Conservation (phyloP, 53 echinoderm and acorn worm species). For the Temnopleurus reevesii region DNA sequence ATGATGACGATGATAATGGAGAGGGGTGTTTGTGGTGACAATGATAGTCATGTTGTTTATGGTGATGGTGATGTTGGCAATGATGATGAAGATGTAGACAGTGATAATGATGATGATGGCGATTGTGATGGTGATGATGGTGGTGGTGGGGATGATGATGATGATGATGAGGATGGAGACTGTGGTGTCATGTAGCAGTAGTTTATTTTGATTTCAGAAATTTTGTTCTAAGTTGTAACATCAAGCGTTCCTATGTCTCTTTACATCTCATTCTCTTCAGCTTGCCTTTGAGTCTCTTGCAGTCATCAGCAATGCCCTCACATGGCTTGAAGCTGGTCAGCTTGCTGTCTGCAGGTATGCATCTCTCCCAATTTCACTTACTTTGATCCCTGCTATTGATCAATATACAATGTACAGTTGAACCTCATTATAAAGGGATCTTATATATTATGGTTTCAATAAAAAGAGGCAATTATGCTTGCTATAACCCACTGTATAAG, state of each 20-base stretch:
- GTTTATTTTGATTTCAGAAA: no score
- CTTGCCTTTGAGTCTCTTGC: conserved; percentile 98
- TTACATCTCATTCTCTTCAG: conserved; percentile 45
- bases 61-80: neutral
- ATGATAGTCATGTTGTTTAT: neutral
- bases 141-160: neutral
- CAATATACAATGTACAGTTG: no score
- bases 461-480: no score
- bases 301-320: conserved; percentile 96
- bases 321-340: conserved; percentile 98
- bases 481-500: no score
- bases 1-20: neutral
- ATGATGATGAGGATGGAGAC: neutral
- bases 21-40: neutral
- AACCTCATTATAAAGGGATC: no score
- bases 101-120: neutral
- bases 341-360: conserved; percentile 94
- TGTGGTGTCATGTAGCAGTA: no score
- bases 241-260: neutral
- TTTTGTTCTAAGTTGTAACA: neutral
- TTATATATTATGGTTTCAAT: no score
- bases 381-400: no score
- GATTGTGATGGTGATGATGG: neutral
- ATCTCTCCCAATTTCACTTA: no score
- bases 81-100: neutral